These are phyloP conservation scores for Sebastolobus altivelis DNA, from an alignment of 2,797 vertebrate species.

Conservation along the genomic window DNA sequence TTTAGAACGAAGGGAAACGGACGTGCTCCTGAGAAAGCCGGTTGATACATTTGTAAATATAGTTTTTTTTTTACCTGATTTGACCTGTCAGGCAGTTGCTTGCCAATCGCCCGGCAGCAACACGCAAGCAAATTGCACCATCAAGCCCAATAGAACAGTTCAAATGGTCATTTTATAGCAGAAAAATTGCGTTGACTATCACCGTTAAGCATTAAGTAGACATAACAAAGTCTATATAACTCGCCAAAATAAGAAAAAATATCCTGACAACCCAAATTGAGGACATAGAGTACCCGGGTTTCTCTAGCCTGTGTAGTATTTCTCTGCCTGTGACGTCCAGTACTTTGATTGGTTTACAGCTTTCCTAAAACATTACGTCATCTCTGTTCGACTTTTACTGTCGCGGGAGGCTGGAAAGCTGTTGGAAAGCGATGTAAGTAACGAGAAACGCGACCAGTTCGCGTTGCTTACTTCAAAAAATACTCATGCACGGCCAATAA, in stretches of 20 bases:
- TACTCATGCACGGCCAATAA: accelerated
- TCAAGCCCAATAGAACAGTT: background rate
- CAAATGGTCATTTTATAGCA: accelerated
- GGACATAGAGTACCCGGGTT: accelerated
- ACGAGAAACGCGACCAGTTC: background rate
- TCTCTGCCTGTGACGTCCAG: background rate
- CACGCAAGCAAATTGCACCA: background rate
- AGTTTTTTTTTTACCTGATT: background rate
- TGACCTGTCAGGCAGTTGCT: constrained; percentile 18
- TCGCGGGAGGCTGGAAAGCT: background rate
- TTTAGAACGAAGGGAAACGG: background rate
- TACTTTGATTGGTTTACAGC: constrained; percentile 38
- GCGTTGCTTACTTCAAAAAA: background rate
- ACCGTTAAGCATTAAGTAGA: accelerated
- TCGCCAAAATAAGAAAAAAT: accelerated
- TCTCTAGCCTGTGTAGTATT: background rate
- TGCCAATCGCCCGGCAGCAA: no score
- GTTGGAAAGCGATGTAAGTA: constrained; percentile 60
- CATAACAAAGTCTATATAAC: accelerated
- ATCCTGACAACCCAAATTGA: background rate
- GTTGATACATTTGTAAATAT: no score
- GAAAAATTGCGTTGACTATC: accelerated
- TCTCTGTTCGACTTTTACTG: constrained; percentile 22
- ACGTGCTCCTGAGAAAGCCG: background rate
- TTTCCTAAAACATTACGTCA: background rate